Evolutionary conservation across 2,888 invertebrate species (phyloP), one percentile per base, ranked within the genome.

Genomic region (Lordiphosa fenestrarum): DNA sequence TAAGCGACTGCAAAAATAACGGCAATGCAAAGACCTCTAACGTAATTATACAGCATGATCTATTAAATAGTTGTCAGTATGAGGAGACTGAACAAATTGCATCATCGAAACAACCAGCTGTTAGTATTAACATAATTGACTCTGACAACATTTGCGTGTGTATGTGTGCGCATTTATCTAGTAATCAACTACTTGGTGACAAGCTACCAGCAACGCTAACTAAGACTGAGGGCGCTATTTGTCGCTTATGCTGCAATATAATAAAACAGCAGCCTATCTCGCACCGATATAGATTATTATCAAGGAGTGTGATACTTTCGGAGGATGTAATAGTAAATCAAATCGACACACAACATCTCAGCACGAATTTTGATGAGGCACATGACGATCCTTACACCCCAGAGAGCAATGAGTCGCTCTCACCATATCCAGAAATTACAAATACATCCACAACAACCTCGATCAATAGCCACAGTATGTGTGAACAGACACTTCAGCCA

Each of bases 351-450:
- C 90, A 91, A 1, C 83, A 91, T 23, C 84, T 92, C 0, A 88
- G 77, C 57, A 85, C 87, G 13, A 73, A 74, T 58, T 74, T 81
- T 47, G 80, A 87, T 60, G 70, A 67, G 13, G 25, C 37, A 2
- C 66, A 69, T 25, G 52, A 73, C 50, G 94, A 94, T 74, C 95
- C 95, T 0, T 95, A 95, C 77, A 95, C 95, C 0, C 95, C 95
- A n/a, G 95, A 95, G 82, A 95, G 94, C 87, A 91, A 93, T 67
- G 95, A 95, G 80, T 94, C 95, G 19, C 94, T 93, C 76, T 94
- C 94, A 41, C 95, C 95, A 0, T 91, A 91, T 62, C 91, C 91
- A 0, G 92, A 90, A 47, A 44, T 88, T 0, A 87, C 66, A 21
- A 75, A 73, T 57, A 72, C 64, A 19, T 71, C 67, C 35, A 73